Conservation (phyloP, 2,888 invertebrate species). For the Baronia brevicornis region DNA sequence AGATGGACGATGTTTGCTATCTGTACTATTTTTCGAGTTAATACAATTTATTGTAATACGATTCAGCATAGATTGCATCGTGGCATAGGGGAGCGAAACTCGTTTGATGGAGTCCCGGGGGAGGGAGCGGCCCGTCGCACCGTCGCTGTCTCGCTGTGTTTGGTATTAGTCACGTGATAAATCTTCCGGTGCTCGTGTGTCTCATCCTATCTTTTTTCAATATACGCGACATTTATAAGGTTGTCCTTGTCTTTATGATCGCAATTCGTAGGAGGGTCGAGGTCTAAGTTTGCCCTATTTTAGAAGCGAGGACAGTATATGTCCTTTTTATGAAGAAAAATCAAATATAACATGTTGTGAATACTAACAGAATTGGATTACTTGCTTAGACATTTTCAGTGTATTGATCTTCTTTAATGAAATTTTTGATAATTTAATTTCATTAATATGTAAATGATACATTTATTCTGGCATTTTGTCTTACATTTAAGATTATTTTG, state of each 20-base stretch:
- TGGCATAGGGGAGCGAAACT: conserved; percentile 69
- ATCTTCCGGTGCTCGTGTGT: conserved; percentile 55
- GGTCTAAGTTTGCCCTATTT: conserved; percentile 48
- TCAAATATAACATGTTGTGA: conserved; percentile 5
- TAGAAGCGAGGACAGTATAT: conserved; percentile 36
- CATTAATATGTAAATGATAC: too few species aligned
- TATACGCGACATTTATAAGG: conserved; percentile 41
- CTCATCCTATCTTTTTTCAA: conserved; percentile 50
- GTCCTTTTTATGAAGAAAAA: conserved; percentile 1
- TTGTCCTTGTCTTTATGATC: conserved; percentile 53
- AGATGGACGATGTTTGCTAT: conserved; percentile 75
- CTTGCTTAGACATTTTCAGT: conserved; percentile 8
- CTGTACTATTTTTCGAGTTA: conserved; percentile 74
- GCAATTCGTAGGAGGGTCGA: conserved; percentile 46
- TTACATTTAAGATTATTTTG: too few species aligned
- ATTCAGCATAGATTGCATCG: conserved; percentile 76
- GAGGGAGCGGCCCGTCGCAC: conserved; percentile 46
- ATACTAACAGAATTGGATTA: conserved; percentile 19
- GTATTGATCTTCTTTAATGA: too few species aligned
- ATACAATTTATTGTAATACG: conserved; percentile 76
- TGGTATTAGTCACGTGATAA: conserved; percentile 74
- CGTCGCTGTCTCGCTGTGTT: conserved; percentile 53
- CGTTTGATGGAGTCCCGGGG: conserved; percentile 72
- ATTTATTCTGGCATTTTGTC: too few species aligned
- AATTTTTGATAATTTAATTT: too few species aligned